These are phyloP conservation scores for Cantharis nigra DNA, from an alignment of 2,888 invertebrate species.

Conservation along the genomic window DNA sequence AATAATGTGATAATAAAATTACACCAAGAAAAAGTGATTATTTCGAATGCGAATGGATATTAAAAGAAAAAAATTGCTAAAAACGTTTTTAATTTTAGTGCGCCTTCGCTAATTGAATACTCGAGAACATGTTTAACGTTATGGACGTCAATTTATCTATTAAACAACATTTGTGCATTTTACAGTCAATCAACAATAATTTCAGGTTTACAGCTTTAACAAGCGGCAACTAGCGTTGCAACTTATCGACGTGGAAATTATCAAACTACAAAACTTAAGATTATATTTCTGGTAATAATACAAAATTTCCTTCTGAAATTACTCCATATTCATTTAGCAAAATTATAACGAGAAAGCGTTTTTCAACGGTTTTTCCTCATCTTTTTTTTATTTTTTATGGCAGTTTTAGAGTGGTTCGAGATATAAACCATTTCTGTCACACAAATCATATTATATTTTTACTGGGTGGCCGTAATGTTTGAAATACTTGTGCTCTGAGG, in stretches of 20 bases:
- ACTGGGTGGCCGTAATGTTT: background rate
- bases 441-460: background rate
- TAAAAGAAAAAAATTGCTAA: too few relatives aligned
- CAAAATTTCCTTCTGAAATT: background rate
- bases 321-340: background rate
- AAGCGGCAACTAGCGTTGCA: background rate
- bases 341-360: background rate
- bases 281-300: background rate
- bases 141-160: background rate
- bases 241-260: background rate
- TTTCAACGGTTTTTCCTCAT: background rate
- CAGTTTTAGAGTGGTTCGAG: background rate
- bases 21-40: background rate
- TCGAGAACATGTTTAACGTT: background rate
- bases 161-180: background rate
- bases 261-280: background rate
- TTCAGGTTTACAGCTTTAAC: background rate
- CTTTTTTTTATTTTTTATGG: background rate
- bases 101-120: background rate
- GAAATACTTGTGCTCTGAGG: background rate
- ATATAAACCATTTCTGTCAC: background rate
- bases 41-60: background rate
- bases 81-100: background rate
- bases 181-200: background rate
- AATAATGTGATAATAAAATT: background rate